Conservation (phyloP, 2,888 invertebrate species). For the Spodoptera exigua region DNA sequence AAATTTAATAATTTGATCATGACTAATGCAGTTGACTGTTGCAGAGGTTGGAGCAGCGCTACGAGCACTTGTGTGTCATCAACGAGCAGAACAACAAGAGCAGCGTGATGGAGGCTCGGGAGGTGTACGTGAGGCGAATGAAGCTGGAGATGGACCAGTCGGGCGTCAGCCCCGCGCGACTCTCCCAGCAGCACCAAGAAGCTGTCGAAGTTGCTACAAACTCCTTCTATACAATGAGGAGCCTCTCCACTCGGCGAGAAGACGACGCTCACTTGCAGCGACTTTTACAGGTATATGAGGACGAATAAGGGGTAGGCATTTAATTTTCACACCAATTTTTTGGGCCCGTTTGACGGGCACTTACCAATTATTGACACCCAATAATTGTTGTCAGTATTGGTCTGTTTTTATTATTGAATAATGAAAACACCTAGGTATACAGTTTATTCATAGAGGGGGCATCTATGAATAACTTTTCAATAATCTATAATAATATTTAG, state of each 20-base stretch:
- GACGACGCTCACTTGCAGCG: constrained; percentile 34
- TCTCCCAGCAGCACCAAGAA: constrained; percentile 43
- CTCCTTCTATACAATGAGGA: constrained; percentile 38
- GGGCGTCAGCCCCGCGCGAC: constrained; percentile 25
- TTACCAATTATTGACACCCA: no score
- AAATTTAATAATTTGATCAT: no score
- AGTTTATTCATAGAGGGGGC: no score
- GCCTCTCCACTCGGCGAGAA: constrained; percentile 14
- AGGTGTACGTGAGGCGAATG: constrained; percentile 30
- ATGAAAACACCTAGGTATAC: no score
- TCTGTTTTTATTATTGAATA: no score
- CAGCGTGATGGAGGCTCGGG: constrained; percentile 31
- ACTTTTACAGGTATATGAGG: constrained; percentile 37
- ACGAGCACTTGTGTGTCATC: constrained; percentile 11
- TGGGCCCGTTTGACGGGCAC: no score
- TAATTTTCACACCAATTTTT: no score
- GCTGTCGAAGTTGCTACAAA: constrained; percentile 33
- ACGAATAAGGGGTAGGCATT: no score
- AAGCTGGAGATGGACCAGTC: constrained; percentile 6
- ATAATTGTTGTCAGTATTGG: no score
- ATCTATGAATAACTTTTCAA: no score
- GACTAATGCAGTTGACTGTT: constrained; percentile 6
- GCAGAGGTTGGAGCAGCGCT: constrained; percentile 26
- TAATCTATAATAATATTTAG: no score
- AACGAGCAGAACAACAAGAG: constrained; percentile 35